These are phyloP conservation scores for Neocloeon triangulifer DNA, from an alignment of 1,140 invertebrate species.

Conservation along the genomic window DNA sequence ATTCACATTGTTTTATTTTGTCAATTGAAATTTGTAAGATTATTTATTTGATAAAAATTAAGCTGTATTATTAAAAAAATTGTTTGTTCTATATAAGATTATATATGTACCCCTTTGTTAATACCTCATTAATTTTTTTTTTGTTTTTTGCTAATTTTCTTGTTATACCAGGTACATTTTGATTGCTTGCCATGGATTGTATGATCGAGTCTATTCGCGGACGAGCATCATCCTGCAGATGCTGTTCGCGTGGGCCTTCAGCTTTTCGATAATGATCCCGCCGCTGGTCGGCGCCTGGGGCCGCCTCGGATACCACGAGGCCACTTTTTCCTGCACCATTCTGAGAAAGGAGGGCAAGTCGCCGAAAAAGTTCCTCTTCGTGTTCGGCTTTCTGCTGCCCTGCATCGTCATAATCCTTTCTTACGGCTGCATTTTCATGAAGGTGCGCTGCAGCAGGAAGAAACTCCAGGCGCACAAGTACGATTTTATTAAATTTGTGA, in stretches of 20 bases:
- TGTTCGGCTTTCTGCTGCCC: conserved; percentile 58
- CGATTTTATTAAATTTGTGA: conserved; percentile 19
- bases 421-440: conserved; percentile 67
- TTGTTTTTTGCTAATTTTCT: not conserved
- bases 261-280: conserved; percentile 38
- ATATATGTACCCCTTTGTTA: not conserved
- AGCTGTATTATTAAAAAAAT: too few relatives aligned
- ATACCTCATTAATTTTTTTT: not conserved
- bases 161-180: conserved; percentile 42
- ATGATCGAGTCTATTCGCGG: conserved; percentile 46
- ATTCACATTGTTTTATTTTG: too few relatives aligned
- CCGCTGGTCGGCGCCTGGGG: conserved; percentile 65
- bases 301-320: conserved; percentile 43
- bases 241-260: conserved; percentile 47
- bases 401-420: conserved; percentile 60
- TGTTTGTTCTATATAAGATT: too few relatives aligned
- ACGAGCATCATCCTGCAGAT: conserved; percentile 49
- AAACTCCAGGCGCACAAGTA: conserved; percentile 42
- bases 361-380: conserved; percentile 66
- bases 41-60: too few relatives aligned
- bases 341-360: conserved; percentile 48
- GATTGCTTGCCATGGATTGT: conserved; percentile 52
- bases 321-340: conserved; percentile 70
- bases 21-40: too few relatives aligned
- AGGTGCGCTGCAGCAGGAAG: conserved; percentile 41